Evolutionary conservation across 1,140 invertebrate species (phyloP), one percentile per base, ranked within the genome.

Genomic region (Drosophila ercepeae): DNA sequence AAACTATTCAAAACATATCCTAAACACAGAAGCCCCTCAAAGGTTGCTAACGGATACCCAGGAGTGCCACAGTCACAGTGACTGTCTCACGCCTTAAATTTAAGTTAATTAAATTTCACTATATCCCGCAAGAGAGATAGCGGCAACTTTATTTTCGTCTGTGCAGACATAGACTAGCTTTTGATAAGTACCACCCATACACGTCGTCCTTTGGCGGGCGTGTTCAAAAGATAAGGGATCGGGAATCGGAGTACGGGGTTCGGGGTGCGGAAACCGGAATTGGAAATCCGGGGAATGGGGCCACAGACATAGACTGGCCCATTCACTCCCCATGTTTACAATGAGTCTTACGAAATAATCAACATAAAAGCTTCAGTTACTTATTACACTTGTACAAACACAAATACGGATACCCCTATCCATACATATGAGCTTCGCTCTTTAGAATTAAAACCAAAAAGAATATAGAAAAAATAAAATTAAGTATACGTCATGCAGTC

Each of bases 61-160:
- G 9, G 34, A 41, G 48, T 53, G 19, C 60, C 55, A 21, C 21
- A 2, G 21, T 4, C 21, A 21, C 21, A 4, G 29, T 4, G 9
- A 11, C 29, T 55, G 46, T 59, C 59, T 52, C 64, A 79, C 59
- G 50, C 63, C 84, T 65, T 67, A 73, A 82, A 88, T 82, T 88
- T 71, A 75, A 88, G 83, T 88, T 88, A 88, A 88, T 88, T 88
- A 88, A 88, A 88, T 88, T 88, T 76, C 57, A 27, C 74, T 78
- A 60, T 67, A 67, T 75, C 77, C 78, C 75, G 55, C 44, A 81
- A 60, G 59, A 29, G 61, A 88, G 77, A 88, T 76, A 88, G 68
- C 71, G 61, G 75, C 72, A 79, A 79, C 54, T 73, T 86, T 79
- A 76, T 78, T 67, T 58, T 60, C 19, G 53, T 49, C 44, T 57